Percentiles rank a stretch among this genome's conserved stretches.
Conservation (phyloP, 2,797 vertebrate genomes). For the Oreonectes daqikongensis region DNA sequence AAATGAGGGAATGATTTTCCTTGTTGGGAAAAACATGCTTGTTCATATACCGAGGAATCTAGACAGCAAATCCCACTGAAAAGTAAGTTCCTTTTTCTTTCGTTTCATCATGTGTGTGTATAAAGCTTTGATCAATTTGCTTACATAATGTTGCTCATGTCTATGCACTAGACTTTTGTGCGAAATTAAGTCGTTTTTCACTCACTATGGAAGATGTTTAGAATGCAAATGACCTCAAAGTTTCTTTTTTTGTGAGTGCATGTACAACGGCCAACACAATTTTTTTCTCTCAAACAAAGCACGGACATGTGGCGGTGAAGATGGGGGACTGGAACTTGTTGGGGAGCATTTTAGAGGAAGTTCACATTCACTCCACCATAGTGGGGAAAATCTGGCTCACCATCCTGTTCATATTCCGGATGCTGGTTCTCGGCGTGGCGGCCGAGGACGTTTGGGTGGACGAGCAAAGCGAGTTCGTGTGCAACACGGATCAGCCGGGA, state of each 20-base stretch:
- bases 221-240: neutral
- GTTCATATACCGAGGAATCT: slow-evolving; percentile 58
- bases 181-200: no score
- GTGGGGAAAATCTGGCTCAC: slow-evolving; percentile 97
- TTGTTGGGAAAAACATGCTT: slow-evolving; percentile 56
- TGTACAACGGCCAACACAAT: neutral
- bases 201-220: no score
- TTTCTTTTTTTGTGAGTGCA: neutral
- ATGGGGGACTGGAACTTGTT: slow-evolving; percentile 98
- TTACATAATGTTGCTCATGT: no score
- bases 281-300: slow-evolving; percentile 59
- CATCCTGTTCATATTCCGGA: slow-evolving; percentile 93
- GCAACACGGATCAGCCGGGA: slow-evolving; percentile 93
- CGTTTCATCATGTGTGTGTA: neutral
- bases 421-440: slow-evolving; percentile 90
- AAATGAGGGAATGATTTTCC: slow-evolving; percentile 35
- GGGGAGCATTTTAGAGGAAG: slow-evolving; percentile 93
- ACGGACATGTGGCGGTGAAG: slow-evolving; percentile 81
- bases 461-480: slow-evolving; percentile 89
- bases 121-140: neutral
- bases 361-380: slow-evolving; percentile 92
- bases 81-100: slow-evolving; percentile 66
- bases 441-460: slow-evolving; percentile 94
- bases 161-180: no score
- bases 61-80: slow-evolving; percentile 62